Evolutionary conservation across 2,888 invertebrate genomes (phyloP), one percentile per base, ranked within the genome.

Genomic region (Seladonia tumulorum): DNA sequence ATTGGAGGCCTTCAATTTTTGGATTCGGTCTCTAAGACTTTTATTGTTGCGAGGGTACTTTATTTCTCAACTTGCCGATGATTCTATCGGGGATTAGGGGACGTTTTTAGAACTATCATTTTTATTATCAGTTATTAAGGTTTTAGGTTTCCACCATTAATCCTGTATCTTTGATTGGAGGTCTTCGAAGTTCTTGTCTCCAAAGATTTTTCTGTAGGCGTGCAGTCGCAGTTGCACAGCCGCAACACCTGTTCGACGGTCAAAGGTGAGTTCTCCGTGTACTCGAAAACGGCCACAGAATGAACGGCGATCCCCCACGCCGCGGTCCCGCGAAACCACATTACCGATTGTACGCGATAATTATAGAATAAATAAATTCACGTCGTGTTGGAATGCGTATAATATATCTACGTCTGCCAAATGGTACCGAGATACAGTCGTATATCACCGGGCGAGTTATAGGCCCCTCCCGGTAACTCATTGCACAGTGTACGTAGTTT

Each of bases 341-440:
- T 91, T 94, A 94, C 94, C 94, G 93, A 95, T 94, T 93, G 94
- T 93, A 92, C 92, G 93, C 93, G 94, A 94, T 95, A 95, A 95
- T 95, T 95, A 94, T 94, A 94, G 94, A 95, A 95, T 94, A 94
- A 95, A 95, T 95, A 95, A 95, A 95, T 95, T 94, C 91, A 94
- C 93, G 94, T 94, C 94, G 91, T 82, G 90, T 91, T 90, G 94
- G 94, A 93, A 94, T 94, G 94, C 93, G 93, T 91, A 93, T 93
- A 94, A 95, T 95, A 94, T 94, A 95, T 95, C 95, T 93, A 93
- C 94, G 95, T 95, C 94, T 95, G 95, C 94, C 95, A 95, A 95
- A 95, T 94, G 95, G 94, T 94, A 94, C 94, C 93, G 94, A 94
- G 95, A 95, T 95, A 93, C 94, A 93, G 94, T 92, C 93, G 93